A percentile compares a stretch with the other conserved stretches of the same genome.
These are phyloP conservation scores for Caenorhabditis sp. DNA, from an alignment of 2,888 invertebrate genomes.

Conservation along the genomic window DNA sequence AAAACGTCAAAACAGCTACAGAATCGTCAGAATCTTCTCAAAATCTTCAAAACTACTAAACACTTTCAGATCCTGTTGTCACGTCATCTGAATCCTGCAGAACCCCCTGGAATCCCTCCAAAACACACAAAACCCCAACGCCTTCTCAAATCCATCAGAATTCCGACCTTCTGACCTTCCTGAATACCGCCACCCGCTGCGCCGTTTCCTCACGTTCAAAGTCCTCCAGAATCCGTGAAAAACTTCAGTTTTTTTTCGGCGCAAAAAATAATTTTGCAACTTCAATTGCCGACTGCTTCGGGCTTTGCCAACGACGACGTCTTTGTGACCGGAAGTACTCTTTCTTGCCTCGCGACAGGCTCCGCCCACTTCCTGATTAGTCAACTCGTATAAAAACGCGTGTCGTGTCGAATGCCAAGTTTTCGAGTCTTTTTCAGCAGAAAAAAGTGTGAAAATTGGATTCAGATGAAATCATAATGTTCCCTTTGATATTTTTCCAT, in stretches of 20 bases:
- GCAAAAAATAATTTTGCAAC: neutral
- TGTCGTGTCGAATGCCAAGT: neutral
- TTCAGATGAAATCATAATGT: neutral
- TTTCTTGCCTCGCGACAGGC: neutral
- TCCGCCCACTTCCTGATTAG: conserved; percentile 47
- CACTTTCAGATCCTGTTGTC: neutral
- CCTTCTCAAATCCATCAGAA: neutral
- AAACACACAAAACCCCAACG: too few species aligned
- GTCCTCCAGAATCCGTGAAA: conserved; percentile 6
- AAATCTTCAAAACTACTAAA: neutral
- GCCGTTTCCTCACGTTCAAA: neutral
- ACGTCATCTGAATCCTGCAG: neutral
- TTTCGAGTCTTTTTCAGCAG: neutral
- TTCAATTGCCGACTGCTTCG: neutral
- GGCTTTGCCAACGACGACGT: neutral
- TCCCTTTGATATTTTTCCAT: neutral
- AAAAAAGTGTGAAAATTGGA: neutral
- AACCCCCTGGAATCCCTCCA: neutral
- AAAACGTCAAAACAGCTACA: neutral
- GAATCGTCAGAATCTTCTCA: neutral
- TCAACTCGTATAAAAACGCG: conserved; percentile 3
- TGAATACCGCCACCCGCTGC: neutral
- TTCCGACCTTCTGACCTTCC: neutral
- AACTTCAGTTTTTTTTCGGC: neutral
- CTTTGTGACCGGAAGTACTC: conserved; percentile 59